Conservation (phyloP, 2,888 invertebrate species). For the Stenodera caucasica region DNA sequence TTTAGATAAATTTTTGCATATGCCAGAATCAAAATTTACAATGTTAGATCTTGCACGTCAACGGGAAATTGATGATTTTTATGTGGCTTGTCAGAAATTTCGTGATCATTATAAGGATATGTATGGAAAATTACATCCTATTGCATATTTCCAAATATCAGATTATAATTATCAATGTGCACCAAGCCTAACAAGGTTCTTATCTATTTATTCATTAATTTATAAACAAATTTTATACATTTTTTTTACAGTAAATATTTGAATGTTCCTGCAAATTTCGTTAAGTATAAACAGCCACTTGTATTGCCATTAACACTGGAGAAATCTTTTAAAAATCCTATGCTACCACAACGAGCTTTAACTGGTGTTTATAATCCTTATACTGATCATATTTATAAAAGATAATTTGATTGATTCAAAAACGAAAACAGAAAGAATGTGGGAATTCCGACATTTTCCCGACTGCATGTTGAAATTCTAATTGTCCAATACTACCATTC, state of each 20-base stretch:
- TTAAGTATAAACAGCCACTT: constrained; percentile 63
- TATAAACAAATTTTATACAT: not conserved
- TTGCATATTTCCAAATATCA: constrained; percentile 60
- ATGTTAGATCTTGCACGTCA: constrained; percentile 53
- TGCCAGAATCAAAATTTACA: constrained; percentile 50
- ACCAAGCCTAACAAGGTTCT: constrained; percentile 58
- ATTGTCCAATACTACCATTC: constrained; percentile 60
- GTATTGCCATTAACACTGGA: constrained; percentile 60
- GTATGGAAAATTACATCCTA: constrained; percentile 61
- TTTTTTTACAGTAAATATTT: constrained; percentile 57
- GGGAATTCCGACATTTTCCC: constrained; percentile 66
- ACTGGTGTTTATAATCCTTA: constrained; percentile 61
- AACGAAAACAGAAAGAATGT: constrained; percentile 62
- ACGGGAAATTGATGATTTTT: constrained; percentile 56
- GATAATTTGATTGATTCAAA: constrained; percentile 49
- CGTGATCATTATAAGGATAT: constrained; percentile 66
- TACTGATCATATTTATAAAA: constrained; percentile 60
- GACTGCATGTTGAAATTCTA: constrained; percentile 65
- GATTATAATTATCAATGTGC: constrained; percentile 62
- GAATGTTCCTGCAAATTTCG: constrained; percentile 61
- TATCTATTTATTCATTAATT: constrained; percentile 5
- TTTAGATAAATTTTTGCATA: constrained; percentile 44
- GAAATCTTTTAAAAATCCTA: constrained; percentile 58
- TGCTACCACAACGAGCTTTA: constrained; percentile 62
- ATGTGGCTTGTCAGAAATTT: constrained; percentile 60